These are phyloP conservation scores for Bhutanitis thaidina DNA, from an alignment of 2,888 invertebrate species.

Conservation along the genomic window DNA sequence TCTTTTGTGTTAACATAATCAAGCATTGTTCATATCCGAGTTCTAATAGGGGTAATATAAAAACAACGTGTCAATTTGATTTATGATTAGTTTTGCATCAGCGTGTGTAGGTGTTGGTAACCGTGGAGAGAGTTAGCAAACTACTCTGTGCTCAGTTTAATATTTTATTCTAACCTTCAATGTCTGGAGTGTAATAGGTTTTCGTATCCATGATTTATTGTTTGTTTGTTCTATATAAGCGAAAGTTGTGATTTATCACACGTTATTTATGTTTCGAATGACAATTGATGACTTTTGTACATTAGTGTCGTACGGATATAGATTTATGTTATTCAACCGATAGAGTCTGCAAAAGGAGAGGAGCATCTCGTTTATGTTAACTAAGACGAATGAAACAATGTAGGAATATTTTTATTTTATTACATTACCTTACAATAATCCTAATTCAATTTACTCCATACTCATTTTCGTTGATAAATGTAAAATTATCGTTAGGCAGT, in stretches of 20 bases:
- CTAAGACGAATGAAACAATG: neutral
- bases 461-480: no score
- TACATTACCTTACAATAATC: no score
- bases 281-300: slow-evolving; percentile 21
- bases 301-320: slow-evolving; percentile 11
- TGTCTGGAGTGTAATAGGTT: slow-evolving; percentile 49
- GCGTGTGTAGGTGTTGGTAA: slow-evolving; percentile 41
- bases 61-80: slow-evolving; percentile 35
- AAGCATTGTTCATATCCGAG: no score
- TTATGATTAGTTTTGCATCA: slow-evolving; percentile 35
- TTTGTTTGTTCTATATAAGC: slow-evolving; percentile 49
- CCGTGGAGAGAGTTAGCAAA: slow-evolving; percentile 30
- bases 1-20: no score
- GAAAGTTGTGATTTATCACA: slow-evolving; percentile 40
- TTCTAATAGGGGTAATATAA: slow-evolving; percentile 32
- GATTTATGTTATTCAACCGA: slow-evolving; percentile 14
- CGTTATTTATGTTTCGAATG: slow-evolving; percentile 33
- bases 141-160: slow-evolving; percentile 40
- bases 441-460: no score
- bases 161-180: slow-evolving; percentile 35
- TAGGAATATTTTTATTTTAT: no score
- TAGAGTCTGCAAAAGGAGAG: neutral
- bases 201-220: slow-evolving; percentile 47
- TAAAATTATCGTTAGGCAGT: no score
- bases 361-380: neutral